Evolutionary conservation across 2,888 invertebrate species (phyloP), one percentile per base, ranked within the genome.

Genomic region (Mactromeris polynyma): DNA sequence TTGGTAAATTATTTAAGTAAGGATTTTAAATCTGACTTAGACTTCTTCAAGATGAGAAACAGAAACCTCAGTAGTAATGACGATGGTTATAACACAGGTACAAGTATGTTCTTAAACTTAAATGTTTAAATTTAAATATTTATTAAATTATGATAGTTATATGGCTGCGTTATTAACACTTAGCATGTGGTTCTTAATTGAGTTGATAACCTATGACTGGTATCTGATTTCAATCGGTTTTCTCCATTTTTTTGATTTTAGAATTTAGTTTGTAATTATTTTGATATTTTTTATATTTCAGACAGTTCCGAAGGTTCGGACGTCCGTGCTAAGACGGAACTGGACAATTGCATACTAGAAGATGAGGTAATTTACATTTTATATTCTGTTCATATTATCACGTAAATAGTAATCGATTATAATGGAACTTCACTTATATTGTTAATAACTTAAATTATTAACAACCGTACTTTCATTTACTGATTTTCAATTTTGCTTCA

Each of bases 221-320:
- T 26, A 26, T 64, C 26, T 26, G 2, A 7, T 64, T 64, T 64
- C 9, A n/a, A 26, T 7, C 26, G 1, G 26, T 26, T n/a, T 64
- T 6, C 2, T 2, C 21, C 3, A 64, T 46, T 26, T 26, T 64
- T 64, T 64, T 51, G 51, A 7, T 58, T 73, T 11, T 73, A 36
- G n/a, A 26, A 21, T 1, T 73, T 36, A 36, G 17, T 73, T 36
- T 33, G 0, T 73, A 73, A 73, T 73, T 73, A 17, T 19, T 17
- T 36, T 33, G 0, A 36, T 36, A 54, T 85, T 83, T 58, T 77
- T 73, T 26, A 79, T 31, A 42, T 90, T 90, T 58, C 92, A 91
- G 93, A 92, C 58, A 88, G 88, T 78, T 93, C 93, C 21, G 93
- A 93, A 46, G 83, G 88, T 17, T 93, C 90, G 2, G 89, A 90